These are phyloP conservation scores for Notospermus geniculatus DNA, from an alignment of 1,140 invertebrate genomes.

Conservation along the genomic window DNA sequence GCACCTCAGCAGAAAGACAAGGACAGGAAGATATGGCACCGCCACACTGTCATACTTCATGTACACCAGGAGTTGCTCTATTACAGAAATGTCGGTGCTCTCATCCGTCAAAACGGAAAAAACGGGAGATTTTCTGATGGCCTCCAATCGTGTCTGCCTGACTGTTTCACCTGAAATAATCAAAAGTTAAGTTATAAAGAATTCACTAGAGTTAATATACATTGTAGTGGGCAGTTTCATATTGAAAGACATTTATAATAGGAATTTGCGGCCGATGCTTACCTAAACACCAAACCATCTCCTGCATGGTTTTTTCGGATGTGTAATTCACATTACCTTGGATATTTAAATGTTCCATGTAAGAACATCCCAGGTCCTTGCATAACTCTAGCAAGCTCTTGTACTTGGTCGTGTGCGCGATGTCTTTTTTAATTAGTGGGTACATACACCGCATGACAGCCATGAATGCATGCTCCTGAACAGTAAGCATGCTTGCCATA, in stretches of 20 bases:
- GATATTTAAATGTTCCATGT: not conserved
- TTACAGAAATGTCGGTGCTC: not conserved
- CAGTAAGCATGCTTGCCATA: not conserved
- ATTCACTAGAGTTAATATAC: no score
- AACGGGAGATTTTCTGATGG: constrained; percentile 1
- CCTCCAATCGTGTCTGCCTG: not conserved
- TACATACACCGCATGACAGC: constrained; percentile 6
- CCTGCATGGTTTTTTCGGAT: constrained; percentile 4
- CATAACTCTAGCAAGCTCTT: not conserved
- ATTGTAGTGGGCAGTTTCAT: no score
- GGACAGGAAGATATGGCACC: not conserved
- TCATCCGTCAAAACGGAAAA: not conserved
- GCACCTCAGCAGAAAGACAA: not conserved
- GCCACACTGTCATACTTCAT: not conserved
- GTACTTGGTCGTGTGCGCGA: not conserved
- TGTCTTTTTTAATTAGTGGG: not conserved
- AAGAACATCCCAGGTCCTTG: not conserved
- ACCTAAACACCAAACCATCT: constrained; percentile 5
- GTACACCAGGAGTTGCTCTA: constrained; percentile 3
- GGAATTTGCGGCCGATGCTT: not conserved
- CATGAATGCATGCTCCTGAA: constrained; percentile 8
- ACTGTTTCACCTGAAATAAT: constrained; percentile 1
- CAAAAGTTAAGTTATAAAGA: not conserved
- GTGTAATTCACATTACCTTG: not conserved
- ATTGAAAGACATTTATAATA: no score